phyloP scores from a whole-genome alignment of 2,797 vertebrate genomes.

The Varecia variegata region DNA sequence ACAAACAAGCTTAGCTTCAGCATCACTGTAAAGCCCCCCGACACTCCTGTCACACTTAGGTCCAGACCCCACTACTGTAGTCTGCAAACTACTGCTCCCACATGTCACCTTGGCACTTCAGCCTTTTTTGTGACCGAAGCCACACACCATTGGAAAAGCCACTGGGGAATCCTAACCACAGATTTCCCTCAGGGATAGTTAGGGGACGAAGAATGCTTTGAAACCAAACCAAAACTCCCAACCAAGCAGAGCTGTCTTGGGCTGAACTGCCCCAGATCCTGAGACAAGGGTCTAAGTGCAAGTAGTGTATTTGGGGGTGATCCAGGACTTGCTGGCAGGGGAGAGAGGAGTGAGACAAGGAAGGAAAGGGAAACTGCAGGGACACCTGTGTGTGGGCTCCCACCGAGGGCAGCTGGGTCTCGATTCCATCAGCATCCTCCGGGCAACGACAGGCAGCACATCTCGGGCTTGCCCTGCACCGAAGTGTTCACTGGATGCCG shows the following conservation, averaged over 20 bases:
- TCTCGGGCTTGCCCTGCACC: fast-evolving
- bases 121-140: background rate
- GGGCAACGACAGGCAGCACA: fast-evolving
- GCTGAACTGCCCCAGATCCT: background rate
- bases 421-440: fast-evolving
- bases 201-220: background rate
- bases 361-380: background rate
- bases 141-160: background rate
- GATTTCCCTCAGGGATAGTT: background rate
- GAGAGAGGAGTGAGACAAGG: background rate
- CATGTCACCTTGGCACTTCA: background rate
- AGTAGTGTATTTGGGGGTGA: background rate
- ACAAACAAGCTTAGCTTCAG: background rate
- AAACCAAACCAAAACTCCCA: background rate
- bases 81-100: background rate
- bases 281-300: background rate
- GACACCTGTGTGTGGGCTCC: background rate
- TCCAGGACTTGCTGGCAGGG: background rate
- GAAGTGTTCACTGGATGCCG: fast-evolving
- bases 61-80: background rate
- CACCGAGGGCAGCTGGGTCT: fast-evolving
- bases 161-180: background rate
- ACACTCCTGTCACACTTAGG: background rate
- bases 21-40: too few relatives aligned
- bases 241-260: background rate